Conservation (phyloP, 2,797 vertebrate genomes). For the Lophura swinhoii region DNA sequence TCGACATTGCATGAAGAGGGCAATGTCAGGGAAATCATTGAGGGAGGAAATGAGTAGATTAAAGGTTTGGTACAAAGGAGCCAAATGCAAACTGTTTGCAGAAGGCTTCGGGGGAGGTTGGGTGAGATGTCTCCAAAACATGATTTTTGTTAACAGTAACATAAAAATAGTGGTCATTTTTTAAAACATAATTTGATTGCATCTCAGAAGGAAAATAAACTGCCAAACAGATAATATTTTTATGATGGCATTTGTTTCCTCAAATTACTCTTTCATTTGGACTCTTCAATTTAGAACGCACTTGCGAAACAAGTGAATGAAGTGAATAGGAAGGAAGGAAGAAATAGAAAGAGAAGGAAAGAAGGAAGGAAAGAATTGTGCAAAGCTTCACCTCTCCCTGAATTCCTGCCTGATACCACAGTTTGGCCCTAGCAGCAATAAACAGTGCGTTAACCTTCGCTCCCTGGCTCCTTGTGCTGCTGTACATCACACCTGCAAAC, state of each 20-base stretch:
- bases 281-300: neutral
- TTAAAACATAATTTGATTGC: neutral
- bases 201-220: neutral
- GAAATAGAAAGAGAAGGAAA: neutral
- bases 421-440: neutral
- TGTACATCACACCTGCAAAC: neutral
- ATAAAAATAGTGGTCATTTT: neutral
- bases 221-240: neutral
- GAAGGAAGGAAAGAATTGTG: neutral
- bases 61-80: neutral
- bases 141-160: neutral
- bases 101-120: neutral
- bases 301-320: slow-evolving; percentile 11
- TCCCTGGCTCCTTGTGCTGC: neutral
- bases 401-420: neutral
- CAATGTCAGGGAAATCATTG: neutral
- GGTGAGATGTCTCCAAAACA: neutral
- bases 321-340: neutral
- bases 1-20: neutral
- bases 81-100: neutral
- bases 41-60: neutral
- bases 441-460: neutral
- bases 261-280: neutral
- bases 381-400: neutral
- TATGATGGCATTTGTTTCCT: neutral